Evolutionary conservation across 2,888 invertebrate genomes (phyloP).

Genomic region (Osmoderma eremita): DNA sequence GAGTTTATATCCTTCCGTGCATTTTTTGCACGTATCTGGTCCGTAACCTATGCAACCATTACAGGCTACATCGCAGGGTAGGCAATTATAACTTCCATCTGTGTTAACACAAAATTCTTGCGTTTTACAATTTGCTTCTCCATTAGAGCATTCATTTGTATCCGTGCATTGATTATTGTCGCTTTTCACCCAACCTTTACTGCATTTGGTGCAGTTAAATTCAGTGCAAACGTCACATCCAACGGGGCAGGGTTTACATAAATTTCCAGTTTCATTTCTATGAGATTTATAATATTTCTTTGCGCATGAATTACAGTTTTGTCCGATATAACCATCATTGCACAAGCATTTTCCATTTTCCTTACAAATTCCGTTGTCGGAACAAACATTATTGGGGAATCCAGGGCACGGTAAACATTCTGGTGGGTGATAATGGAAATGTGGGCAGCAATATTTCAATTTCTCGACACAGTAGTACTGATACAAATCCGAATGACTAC

Average conservation of each 20-base stretch:
- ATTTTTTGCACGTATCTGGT: slow-evolving; percentile 87
- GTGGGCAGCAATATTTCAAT: slow-evolving; percentile 84
- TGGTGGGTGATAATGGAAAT: slow-evolving; percentile 81
- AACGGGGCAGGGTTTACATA: slow-evolving; percentile 82
- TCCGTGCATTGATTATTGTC: slow-evolving; percentile 83
- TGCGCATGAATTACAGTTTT: slow-evolving; percentile 80
- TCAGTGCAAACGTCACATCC: slow-evolving; percentile 75
- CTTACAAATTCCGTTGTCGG: slow-evolving; percentile 82
- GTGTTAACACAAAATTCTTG: slow-evolving; percentile 87
- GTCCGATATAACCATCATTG: slow-evolving; percentile 82
- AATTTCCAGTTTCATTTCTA: slow-evolving; percentile 75
- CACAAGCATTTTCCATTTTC: slow-evolving; percentile 93
- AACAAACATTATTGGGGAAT: slow-evolving; percentile 78
- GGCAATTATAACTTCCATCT: slow-evolving; percentile 83
- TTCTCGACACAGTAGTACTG: slow-evolving; percentile 83
- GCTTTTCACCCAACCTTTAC: slow-evolving; percentile 78
- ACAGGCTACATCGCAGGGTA: slow-evolving; percentile 87
- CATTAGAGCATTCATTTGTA: slow-evolving; percentile 81
- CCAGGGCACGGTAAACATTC: slow-evolving; percentile 86
- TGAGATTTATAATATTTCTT: slow-evolving; percentile 78
- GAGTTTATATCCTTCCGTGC: slow-evolving; percentile 77
- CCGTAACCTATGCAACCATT: slow-evolving; percentile 88
- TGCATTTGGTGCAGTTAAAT: slow-evolving; percentile 76
- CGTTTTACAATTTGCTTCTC: slow-evolving; percentile 51
- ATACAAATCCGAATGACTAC: slow-evolving; percentile 67